Percentiles rank a stretch among this genome's conserved stretches.
Conservation (phyloP, 2,888 invertebrate genomes). For the Leptopterna dolabrata region DNA sequence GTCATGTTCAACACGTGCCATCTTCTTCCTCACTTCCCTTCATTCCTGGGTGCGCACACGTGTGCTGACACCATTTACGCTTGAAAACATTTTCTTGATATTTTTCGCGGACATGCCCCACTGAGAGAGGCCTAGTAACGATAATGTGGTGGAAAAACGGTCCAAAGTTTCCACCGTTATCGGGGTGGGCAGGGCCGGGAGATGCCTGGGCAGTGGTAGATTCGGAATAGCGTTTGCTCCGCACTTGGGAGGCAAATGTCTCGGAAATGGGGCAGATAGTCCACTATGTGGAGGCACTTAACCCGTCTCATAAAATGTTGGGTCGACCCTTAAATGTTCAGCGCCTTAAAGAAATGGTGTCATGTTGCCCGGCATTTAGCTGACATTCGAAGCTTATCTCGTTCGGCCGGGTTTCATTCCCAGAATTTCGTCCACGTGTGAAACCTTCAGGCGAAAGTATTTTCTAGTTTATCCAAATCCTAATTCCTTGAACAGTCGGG, state of each 20-base stretch:
- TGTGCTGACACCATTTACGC: background rate
- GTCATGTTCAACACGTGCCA: constrained; percentile 23
- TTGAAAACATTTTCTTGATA: background rate
- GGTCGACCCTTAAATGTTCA: constrained; percentile 6
- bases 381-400: constrained; percentile 7
- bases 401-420: background rate
- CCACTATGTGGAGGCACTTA: constrained; percentile 9
- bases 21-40: background rate
- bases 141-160: constrained; percentile 40
- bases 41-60: background rate
- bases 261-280: constrained; percentile 35
- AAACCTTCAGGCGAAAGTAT: too few species aligned
- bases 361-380: constrained; percentile 25
- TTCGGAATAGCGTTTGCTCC: background rate
- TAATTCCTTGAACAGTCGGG: too few species aligned
- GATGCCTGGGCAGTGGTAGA: constrained; percentile 33
- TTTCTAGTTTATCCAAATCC: too few species aligned
- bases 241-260: constrained; percentile 42
- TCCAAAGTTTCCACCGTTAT: constrained; percentile 18
- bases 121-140: constrained; percentile 1
- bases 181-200: background rate
- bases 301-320: constrained; percentile 26
- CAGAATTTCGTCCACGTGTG: background rate
- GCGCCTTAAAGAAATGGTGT: background rate
- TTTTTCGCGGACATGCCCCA: background rate